phyloP scores from a whole-genome alignment of 2,113 vertebrate genomes.

The Pleuronectes platessa region DNA sequence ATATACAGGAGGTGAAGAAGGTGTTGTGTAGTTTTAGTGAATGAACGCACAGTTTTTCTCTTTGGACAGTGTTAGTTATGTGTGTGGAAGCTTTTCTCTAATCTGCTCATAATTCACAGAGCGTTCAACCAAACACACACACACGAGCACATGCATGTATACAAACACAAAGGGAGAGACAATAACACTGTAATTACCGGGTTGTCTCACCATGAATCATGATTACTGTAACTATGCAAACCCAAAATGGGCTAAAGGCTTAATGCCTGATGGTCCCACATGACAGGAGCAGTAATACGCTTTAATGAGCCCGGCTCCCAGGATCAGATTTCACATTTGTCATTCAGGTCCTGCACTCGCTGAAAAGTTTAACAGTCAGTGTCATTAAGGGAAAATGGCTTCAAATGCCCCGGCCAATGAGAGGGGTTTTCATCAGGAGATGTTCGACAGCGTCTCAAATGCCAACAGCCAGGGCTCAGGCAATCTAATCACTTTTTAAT shows the following conservation, averaged over 20 bases:
- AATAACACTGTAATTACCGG: conserved; percentile 27
- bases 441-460: conserved; percentile 12
- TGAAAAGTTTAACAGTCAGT: conserved; percentile 19
- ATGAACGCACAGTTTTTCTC: neutral
- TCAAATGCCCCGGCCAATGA: neutral
- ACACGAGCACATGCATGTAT: neutral
- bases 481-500: conserved; percentile 1
- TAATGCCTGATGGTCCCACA: conserved; percentile 43
- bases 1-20: neutral
- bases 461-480: neutral
- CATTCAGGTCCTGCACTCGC: conserved; percentile 40
- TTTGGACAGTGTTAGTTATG: neutral
- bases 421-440: neutral
- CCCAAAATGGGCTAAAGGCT: conserved; percentile 48
- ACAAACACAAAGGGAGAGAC: conserved; percentile 1
- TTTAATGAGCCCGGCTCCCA: conserved; percentile 56
- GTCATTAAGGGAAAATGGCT: neutral
- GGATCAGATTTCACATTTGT: conserved; percentile 46
- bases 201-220: conserved; percentile 46
- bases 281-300: conserved; percentile 58
- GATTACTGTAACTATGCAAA: conserved; percentile 39
- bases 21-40: neutral
- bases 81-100: neutral
- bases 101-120: neutral
- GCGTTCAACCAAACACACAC: neutral